phyloP scores from a whole-genome alignment of 2,113 vertebrate genomes.

The Anseranas semipalmata region DNA sequence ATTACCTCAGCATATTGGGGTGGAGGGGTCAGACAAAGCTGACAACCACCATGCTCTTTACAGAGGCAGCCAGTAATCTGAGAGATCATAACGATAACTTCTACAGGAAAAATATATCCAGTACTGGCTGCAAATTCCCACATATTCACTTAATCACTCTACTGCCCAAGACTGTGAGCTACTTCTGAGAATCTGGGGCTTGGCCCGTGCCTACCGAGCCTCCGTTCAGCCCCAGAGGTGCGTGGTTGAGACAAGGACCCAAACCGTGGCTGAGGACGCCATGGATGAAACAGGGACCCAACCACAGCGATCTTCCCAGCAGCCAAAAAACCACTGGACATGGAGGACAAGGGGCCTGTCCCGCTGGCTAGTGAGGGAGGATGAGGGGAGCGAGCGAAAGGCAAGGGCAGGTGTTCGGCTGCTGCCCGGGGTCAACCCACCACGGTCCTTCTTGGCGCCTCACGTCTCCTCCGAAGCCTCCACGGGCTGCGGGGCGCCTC shows the following conservation, averaged over 20 bases:
- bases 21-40: no score
- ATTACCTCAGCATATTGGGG: fast-evolving
- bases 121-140: neutral
- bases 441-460: fast-evolving
- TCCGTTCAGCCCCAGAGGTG: fast-evolving
- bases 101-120: neutral
- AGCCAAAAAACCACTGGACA: neutral
- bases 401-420: neutral
- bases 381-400: fast-evolving
- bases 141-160: no score
- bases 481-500: fast-evolving
- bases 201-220: fast-evolving
- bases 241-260: neutral
- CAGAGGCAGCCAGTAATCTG: neutral
- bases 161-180: neutral
- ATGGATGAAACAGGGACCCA: fast-evolving
- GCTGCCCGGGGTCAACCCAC: neutral
- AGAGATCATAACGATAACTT: neutral
- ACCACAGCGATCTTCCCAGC: fast-evolving
- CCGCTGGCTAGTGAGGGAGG: fast-evolving
- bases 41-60: fast-evolving
- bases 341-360: fast-evolving
- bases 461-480: fast-evolving
- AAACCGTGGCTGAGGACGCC: fast-evolving
- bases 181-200: no score